Conservation (phyloP, 2,113 vertebrate species). For the Procavia capensis region DNA sequence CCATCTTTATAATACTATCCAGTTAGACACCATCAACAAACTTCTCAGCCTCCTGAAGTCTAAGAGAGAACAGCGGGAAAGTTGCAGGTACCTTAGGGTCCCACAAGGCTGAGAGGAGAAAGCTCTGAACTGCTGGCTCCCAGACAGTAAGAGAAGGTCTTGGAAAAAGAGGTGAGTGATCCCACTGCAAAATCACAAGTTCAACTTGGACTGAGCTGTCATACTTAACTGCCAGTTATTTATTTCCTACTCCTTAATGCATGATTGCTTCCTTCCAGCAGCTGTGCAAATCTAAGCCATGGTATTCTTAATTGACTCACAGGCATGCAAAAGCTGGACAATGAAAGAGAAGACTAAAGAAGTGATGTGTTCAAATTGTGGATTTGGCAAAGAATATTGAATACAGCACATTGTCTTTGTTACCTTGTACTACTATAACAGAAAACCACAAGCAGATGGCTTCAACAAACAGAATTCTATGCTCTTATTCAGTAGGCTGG, state of each 20-base stretch:
- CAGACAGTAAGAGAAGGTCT: not conserved
- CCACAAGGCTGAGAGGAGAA: not conserved
- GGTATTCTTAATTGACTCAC: not conserved
- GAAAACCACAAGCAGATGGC: too few relatives aligned
- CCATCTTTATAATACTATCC: not conserved
- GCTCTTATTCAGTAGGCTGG: too few relatives aligned
- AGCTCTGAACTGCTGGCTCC: not conserved
- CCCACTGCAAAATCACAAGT: not conserved
- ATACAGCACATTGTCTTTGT: not conserved
- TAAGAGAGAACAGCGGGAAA: not conserved
- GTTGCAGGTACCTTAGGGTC: not conserved
- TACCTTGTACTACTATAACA: too few relatives aligned
- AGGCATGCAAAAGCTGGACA: not conserved
- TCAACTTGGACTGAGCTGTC: not conserved
- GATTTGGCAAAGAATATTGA: not conserved
- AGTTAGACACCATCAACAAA: not conserved
- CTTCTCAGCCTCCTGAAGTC: not conserved
- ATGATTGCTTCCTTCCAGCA: not conserved
- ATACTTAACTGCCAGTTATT: not conserved
- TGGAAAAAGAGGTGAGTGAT: not conserved
- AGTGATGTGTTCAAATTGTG: not conserved
- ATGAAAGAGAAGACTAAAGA: not conserved
- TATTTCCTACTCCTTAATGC: not conserved
- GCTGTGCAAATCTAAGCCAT: not conserved
- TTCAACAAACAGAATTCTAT: too few relatives aligned